Base-by-base conservation (phyloP, 2,888 invertebrate species). In the Caenorhabditis sp. region DNA sequence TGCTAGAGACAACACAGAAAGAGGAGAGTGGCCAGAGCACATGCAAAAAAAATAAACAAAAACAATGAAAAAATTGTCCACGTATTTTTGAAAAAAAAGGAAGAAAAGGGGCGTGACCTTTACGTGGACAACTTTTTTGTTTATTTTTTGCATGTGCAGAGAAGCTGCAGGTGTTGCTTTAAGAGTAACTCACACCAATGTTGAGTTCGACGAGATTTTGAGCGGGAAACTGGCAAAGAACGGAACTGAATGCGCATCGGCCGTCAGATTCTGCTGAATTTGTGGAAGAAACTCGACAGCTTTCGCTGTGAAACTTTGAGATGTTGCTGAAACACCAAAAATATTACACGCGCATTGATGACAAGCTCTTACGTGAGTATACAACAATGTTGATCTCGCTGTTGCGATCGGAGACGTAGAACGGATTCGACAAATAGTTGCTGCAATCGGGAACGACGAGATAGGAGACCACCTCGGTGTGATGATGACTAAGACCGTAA, bases 401-500 rank as follows among this genome's bases (percentile, higher is more conserved):
- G 6, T 62, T n/a, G 0, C 50, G n/a, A 23, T 62, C 51, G 14
- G 75, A 69, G 0, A 75, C 3, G 24, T 23, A 64, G 24, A 75
- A 69, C 1, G 55, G 14, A 17, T 50, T 63, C 26, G 69, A 57
- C 0, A 24, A n/a, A 31, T 55, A 59, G 14, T 24, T 43, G 21
- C 58, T 49, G 31, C 75, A 75, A 43, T 67, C 67, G 1, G 23
- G 31, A 21, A 61, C 64, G 2, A 14, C 31, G n/a, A 57, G 57
- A 51, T 62, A 76, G 17, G 62, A 49, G 19, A 78, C 51, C 26
- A 76, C 70, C 36, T 78, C 78, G 10, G 67, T 74, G 55, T 78
- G 78, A 62, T 78, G 78, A 58, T 78, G 78, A n/a, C 62, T 69
- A 17, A 54, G 58, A 51, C 78, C 78, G 37, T 78, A 78, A 2